Conservation (phyloP, 2,113 vertebrate species). For the Boleophthalmus pectinirostris region DNA sequence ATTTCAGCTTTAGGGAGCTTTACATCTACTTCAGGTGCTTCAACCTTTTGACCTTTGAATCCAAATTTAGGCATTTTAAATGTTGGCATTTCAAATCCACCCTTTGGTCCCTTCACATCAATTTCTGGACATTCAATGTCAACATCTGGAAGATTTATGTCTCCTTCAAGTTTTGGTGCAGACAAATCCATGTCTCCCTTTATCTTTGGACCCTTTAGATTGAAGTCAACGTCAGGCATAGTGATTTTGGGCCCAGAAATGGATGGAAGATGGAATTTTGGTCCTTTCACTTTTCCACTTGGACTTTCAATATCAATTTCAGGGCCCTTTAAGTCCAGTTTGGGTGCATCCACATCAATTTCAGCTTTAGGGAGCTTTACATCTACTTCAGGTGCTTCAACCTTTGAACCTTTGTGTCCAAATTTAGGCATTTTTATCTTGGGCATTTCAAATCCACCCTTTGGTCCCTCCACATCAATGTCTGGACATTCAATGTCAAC, state of each 20-base stretch:
- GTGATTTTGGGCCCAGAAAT: not conserved
- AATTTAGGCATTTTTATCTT: not conserved
- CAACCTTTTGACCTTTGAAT: not conserved
- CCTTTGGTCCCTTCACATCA: not conserved
- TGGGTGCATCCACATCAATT: conserved; percentile 2
- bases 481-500: not conserved
- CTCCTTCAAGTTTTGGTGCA: not conserved
- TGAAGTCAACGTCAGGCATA: not conserved
- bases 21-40: not conserved
- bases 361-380: conserved; percentile 5
- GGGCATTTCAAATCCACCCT: not conserved
- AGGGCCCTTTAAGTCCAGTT: not conserved
- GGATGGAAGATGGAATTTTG: not conserved
- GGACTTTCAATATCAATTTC: not conserved
- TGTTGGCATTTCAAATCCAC: not conserved
- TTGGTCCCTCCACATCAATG: not conserved
- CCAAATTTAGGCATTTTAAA: not conserved
- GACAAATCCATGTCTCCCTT: not conserved
- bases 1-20: not conserved
- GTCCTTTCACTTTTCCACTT: not conserved
- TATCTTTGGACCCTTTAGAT: not conserved
- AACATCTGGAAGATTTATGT: not conserved
- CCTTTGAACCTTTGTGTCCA: conserved; percentile 57
- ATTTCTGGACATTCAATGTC: no score
- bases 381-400: conserved; percentile 54